phyloP scores from a whole-genome alignment of 2,113 vertebrate genomes.

The Calonectris borealis region DNA sequence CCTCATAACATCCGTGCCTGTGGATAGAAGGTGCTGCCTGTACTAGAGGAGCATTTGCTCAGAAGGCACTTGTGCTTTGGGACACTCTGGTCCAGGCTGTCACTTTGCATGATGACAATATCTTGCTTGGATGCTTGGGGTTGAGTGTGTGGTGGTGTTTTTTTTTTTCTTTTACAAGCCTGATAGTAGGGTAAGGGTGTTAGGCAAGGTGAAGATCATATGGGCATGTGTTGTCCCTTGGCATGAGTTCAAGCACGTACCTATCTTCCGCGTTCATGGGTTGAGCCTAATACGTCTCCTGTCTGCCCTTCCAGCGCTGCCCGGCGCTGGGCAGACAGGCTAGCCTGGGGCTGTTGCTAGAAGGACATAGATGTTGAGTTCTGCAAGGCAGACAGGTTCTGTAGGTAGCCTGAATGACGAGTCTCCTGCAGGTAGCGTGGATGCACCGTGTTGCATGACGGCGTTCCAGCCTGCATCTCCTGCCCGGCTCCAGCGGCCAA shows the following conservation, averaged over 20 bases:
- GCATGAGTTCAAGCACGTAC: neutral
- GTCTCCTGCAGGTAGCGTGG: neutral
- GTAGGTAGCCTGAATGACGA: neutral
- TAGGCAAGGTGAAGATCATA: neutral
- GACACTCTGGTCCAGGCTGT: neutral
- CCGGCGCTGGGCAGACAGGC: neutral
- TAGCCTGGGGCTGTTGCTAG: constrained; percentile 47
- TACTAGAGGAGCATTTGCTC: neutral
- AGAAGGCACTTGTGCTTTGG: neutral
- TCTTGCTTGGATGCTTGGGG: neutral
- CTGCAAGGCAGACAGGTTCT: constrained; percentile 51
- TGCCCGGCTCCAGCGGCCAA: accelerated
- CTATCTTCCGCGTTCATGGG: accelerated
- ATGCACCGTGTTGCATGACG: accelerated
- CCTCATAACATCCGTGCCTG: neutral
- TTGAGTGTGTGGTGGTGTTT: neutral
- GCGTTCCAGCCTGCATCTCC: neutral
- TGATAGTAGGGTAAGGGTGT: neutral
- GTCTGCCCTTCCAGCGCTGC: neutral
- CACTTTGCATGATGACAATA: neutral
- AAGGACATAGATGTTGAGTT: neutral
- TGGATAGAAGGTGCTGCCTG: neutral
- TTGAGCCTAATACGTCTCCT: accelerated
- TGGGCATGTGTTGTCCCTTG: neutral
- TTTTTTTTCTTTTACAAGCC: neutral